These are phyloP conservation scores for Plectropomus leopardus DNA, from an alignment of 2,113 vertebrate genomes.

Conservation along the genomic window DNA sequence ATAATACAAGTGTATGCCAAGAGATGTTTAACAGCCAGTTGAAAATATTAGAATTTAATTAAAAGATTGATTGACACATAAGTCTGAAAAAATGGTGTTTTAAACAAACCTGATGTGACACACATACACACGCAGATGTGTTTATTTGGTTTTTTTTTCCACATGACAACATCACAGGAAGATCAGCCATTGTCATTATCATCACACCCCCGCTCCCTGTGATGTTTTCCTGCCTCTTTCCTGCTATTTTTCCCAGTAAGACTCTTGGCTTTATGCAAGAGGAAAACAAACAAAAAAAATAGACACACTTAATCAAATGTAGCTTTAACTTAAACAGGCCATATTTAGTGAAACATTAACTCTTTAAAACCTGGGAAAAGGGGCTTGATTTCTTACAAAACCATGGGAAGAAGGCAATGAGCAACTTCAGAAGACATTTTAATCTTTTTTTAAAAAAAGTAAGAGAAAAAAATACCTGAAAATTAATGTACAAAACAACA, in stretches of 20 bases:
- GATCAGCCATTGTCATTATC: constrained; percentile 68
- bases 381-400: no score
- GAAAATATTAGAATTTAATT: background rate
- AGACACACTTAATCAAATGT: constrained; percentile 3
- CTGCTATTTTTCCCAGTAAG: constrained; percentile 31
- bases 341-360: background rate
- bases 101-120: background rate
- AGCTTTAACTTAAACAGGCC: background rate
- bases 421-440: no score
- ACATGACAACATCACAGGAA: constrained; percentile 67
- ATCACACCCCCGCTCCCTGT: constrained; percentile 37
- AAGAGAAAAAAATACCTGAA: no score
- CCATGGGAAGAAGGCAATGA: no score
- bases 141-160: background rate
- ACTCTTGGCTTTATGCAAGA: background rate
- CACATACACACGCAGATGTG: constrained; percentile 1
- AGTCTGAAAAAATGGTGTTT: background rate
- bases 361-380: no score
- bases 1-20: background rate
- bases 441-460: no score
- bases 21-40: background rate
- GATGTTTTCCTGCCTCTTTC: constrained; percentile 68
- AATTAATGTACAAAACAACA: no score
- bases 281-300: constrained; percentile 31
- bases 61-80: background rate